phyloP scores from a whole-genome alignment of 2,888 invertebrate species.

The Netelia inedita region DNA sequence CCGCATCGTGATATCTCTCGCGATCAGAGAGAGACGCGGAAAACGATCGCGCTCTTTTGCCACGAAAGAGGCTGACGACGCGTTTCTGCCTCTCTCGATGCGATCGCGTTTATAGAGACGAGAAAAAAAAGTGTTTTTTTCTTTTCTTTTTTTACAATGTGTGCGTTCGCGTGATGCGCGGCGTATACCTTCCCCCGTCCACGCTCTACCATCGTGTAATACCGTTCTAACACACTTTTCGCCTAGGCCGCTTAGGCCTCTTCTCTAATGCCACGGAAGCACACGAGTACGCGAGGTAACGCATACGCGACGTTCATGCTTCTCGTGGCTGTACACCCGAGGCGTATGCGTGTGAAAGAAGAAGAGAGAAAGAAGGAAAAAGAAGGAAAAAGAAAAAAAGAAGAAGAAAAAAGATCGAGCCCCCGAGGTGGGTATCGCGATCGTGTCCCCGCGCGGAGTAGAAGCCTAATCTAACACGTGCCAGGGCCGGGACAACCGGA shows the following conservation, averaged over 20 bases:
- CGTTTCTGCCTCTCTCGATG: slow-evolving; percentile 2
- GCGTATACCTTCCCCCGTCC: too few species aligned
- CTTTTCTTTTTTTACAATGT: background rate
- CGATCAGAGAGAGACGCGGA: slow-evolving; percentile 13
- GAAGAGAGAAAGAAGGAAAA: too few species aligned
- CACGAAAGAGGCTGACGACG: slow-evolving; percentile 11
- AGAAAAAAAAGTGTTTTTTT: background rate
- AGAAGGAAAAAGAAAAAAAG: background rate
- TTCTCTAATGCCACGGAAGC: slow-evolving; percentile 78
- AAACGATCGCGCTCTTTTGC: slow-evolving; percentile 25
- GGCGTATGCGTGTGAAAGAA: background rate
- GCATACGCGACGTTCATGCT: background rate
- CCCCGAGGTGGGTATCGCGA: slow-evolving; percentile 23
- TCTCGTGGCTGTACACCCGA: background rate
- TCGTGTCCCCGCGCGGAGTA: slow-evolving; percentile 31
- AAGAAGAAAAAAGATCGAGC: slow-evolving; percentile 23
- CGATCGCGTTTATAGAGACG: background rate
- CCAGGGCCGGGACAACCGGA: slow-evolving; percentile 73
- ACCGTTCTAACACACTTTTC: slow-evolving; percentile 14
- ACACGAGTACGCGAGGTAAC: background rate
- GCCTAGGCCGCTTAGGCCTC: slow-evolving; percentile 71
- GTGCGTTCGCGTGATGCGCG: slow-evolving; percentile 2
- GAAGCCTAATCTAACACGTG: slow-evolving; percentile 75
- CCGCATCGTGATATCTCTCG: slow-evolving; percentile 70
- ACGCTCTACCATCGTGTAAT: background rate